Base-by-base conservation (phyloP, 2,888 invertebrate species). In the Tachina grossa region DNA sequence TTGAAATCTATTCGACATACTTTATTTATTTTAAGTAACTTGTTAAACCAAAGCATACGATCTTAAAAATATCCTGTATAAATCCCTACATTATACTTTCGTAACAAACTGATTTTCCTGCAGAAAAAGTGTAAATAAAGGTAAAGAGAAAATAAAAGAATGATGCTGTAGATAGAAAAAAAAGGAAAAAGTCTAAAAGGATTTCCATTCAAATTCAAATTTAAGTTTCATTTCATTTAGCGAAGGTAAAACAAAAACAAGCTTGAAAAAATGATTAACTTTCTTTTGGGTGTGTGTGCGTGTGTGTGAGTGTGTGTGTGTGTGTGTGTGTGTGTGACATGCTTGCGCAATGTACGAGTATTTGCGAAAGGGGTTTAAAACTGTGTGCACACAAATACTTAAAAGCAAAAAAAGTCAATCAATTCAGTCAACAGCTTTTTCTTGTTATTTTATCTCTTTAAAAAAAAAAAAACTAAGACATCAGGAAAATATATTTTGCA, bases 341-440 rank as follows among this genome's bases (percentile, higher is more conserved):
- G 31, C 31, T 31, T 31, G 31, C 31, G 31, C 31, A 31, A 31
- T 31, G 31, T 31, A 31, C 31, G 31, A 31, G 16, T 53, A 57
- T 57, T 57, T 57, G 55, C 55, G 8, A 59, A 39, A 39, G 39
- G 39, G 1, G 39, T 59, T 59, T 9, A n/a, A 57, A 57, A 39
- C 31, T 43, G 16, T 63, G n/a, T 43, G 43, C 2, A 63, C 13
- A 22, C 22, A 59, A 39, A 39, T 10, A 59, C n/a, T 59, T 13
- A 39, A 39, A 49, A 39, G 13, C 16, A 69, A 31, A 71, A n/a
- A 45, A 71, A 57, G n/a, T 31, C 63, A 61, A 49, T 63, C 74
- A 63, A 51, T 63, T 63, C 41, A 19, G 49, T 22, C 9, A 49
- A 72, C 39, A 74, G 14, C n/a, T 8, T 51, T 72, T 72, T 31